Evolutionary conservation across 2,113 vertebrate species (phyloP), one percentile per base, ranked within the genome.

Genomic region (Tringa solitaria): DNA sequence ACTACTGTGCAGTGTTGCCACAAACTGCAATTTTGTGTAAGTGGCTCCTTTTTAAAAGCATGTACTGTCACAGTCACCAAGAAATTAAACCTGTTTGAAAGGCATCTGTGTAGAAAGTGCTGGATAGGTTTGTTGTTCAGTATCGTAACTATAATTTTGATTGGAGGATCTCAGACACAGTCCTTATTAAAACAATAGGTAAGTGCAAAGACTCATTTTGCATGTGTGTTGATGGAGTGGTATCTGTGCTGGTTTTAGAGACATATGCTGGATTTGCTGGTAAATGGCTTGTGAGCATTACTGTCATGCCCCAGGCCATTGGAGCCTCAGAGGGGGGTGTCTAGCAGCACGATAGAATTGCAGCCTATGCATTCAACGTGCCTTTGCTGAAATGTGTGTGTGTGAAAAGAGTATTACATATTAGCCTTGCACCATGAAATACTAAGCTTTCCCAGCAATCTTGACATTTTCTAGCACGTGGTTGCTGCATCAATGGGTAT

Each of bases 141-240:
- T 89, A 32, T 80, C 46, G 1, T 95, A 85, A 59, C 33, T 86
- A 0, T 87, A 43, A 78, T 84, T 84, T 81, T 89, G 60, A 39
- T 63, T 50, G 78, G 90, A 96, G 91, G 39, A 75, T 89, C 89
- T 89, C 70, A 53, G 80, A 65, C 45, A 43, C 60, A 73, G 2
- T 78, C 65, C 35, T 61, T 89, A n/a, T 56, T 84, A 67, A 51
- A 67, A 51, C 70, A 46, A 70, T 73, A 87, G 91, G 93, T 94
- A 91, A 95, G 87, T 95, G 57, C 87, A 76, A 82, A 84, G 84
- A 57, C 57, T 68, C 54, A 41, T 92, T 64, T 57, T 80, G 77
- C 77, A 61, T 93, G 91, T 1, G 1, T 76, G 77, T 72, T 14
- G 19, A 1, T 8, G 16, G 70, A 74, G 79, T 0, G 0, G 50